Base-by-base conservation (phyloP, 1,140 invertebrate genomes). In the Atta colombica region DNA sequence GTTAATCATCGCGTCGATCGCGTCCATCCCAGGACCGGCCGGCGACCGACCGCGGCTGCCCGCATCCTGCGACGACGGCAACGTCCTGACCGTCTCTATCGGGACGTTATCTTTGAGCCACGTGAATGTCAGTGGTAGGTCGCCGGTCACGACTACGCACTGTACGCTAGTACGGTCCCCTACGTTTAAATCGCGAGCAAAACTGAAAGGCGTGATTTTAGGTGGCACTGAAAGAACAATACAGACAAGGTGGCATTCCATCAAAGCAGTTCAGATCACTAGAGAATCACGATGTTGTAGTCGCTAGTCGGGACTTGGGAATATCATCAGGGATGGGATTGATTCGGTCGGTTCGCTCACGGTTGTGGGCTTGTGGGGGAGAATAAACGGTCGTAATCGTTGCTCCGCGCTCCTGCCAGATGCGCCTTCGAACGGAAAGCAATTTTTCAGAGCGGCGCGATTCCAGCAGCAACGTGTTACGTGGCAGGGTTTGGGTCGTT, bases 81-180 rank as follows among this genome's bases (percentile, higher is more conserved):
- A 80, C 89, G 81, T 93, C 93, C 87, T 91, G 86, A 63, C 72
- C 89, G 91, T 91, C 86, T 93, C 92, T 88, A 95, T 95, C 72
- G 94, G 94, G 90, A 94, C 93, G 89, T 96, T 96, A 95, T 97
- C 96, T 96, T 97, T 97, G n/a, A 96, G 95, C 97, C 97, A 98
- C 72, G 95, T 95, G 91, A 98, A 97, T 90, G 95, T 95, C n/a
- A 97, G 95, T 51, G 97, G 97, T 87, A 96, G 94, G 93, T 97
- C 97, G 84, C 97, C 97, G 91, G 96, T 96, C 88, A 95, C 96
- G 87, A 97, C 96, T 86, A 96, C 95, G 94, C 97, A 97, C 87
- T 96, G 96, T 92, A 97, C 95, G 92, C 97, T 97, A 92, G 96
- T 96, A 92, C 97, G 96, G 92, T 96, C 96, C 68, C 96, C 96